Evolutionary conservation across 2,888 invertebrate species (phyloP).

Genomic region (Oegoconia quadripuncta): DNA sequence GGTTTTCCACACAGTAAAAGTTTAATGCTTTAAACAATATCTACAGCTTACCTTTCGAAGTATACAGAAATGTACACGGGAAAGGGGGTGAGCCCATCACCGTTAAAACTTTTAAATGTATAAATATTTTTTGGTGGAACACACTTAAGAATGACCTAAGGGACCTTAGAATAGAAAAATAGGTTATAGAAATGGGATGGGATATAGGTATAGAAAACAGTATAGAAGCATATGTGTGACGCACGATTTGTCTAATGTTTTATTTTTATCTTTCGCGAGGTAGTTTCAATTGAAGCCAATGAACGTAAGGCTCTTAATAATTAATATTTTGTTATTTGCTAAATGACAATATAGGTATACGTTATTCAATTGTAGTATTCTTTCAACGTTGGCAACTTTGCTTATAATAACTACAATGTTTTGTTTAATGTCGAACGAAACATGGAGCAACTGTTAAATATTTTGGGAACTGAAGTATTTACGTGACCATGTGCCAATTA

Average conservation of each 20-base stretch:
- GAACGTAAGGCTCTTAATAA: conserved; percentile 26
- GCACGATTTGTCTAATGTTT: conserved; percentile 40
- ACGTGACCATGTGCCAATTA: conserved; percentile 50
- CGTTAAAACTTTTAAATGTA: too few relatives aligned
- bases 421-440: conserved; percentile 35
- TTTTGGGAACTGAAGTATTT: conserved; percentile 51
- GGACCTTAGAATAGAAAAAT: too few relatives aligned
- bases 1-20: too few relatives aligned
- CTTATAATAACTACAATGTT: conserved; percentile 30
- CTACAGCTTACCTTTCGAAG: too few relatives aligned
- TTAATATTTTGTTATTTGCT: conserved; percentile 15
- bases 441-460: conserved; percentile 49
- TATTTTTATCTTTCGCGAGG: conserved; percentile 43
- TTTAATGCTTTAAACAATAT: too few relatives aligned
- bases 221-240: too few relatives aligned
- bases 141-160: too few relatives aligned
- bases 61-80: too few relatives aligned
- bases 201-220: conserved; percentile 10
- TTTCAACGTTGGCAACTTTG: neutral
- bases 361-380: neutral
- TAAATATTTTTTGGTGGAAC: too few relatives aligned
- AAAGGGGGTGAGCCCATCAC: too few relatives aligned
- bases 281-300: conserved; percentile 56
- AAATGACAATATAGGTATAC: neutral
- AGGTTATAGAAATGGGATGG: too few relatives aligned